These are phyloP conservation scores for Thymelicus lineola DNA, from an alignment of 2,888 invertebrate species.

Conservation along the genomic window DNA sequence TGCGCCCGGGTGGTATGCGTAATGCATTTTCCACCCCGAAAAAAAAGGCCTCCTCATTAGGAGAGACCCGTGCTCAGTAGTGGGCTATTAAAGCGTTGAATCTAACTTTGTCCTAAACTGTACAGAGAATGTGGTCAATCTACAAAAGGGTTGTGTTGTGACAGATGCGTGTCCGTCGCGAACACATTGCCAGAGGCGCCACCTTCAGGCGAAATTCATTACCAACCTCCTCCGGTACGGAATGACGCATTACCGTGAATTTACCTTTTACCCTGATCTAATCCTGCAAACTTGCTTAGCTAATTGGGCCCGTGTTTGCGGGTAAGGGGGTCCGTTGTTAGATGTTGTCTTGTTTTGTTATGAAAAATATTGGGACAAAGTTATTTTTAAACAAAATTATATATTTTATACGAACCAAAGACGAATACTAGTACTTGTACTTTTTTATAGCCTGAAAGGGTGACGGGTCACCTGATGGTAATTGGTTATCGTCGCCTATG, in stretches of 20 bases:
- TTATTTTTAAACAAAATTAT: too few relatives aligned
- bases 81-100: too few relatives aligned
- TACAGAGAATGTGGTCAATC: conserved; percentile 44
- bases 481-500: too few relatives aligned
- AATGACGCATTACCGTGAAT: conserved; percentile 44
- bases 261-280: conserved; percentile 45
- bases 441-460: too few relatives aligned
- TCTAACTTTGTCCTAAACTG: background rate
- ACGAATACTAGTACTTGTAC: too few relatives aligned
- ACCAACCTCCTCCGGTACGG: conserved; percentile 45
- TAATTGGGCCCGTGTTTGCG: conserved; percentile 54
- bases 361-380: conserved; percentile 14
- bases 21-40: too few relatives aligned
- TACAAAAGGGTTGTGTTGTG: conserved; percentile 62
- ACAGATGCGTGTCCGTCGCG: conserved; percentile 58
- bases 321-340: conserved; percentile 17
- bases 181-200: conserved; percentile 54
- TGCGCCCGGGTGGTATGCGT: too few relatives aligned
- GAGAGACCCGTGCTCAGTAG: too few relatives aligned
- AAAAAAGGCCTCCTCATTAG: too few relatives aligned
- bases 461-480: too few relatives aligned
- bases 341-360: conserved; percentile 2
- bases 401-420: too few relatives aligned
- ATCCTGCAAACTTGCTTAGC: conserved; percentile 48
- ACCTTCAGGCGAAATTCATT: conserved; percentile 72